Base-by-base conservation (phyloP, 2,113 vertebrate genomes). In the Cynopterus brachyotis region DNA sequence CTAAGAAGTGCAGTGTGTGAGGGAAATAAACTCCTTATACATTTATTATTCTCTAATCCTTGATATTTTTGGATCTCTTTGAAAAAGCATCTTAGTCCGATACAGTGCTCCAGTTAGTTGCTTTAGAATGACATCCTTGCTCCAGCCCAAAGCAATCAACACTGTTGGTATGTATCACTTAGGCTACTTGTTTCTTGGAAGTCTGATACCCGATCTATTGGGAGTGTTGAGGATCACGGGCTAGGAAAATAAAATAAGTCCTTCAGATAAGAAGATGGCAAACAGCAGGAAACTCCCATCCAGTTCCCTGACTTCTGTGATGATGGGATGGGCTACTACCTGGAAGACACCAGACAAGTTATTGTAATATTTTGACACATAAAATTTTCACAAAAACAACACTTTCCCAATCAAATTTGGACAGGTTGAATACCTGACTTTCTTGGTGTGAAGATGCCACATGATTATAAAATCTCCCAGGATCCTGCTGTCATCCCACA, bases 351-450 rank as follows among this genome's bases (percentile, higher is more conserved):
- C 64, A 62, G 70, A 70, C 60, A 89, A 92, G 42, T 47, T 85
- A 69, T 35, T 95, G 16, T 35, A 66, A 53, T 82, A 55, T 59
- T 96, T 94, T 97, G 94, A 96, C 75, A 95, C 92, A 96, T 53
- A 66, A 76, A 45, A 22, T 93, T 94, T 97, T 96, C 76, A 53
- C 72, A 42, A 85, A 95, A 96, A 19, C 24, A 90, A 16, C 32
- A 95, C 80, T 91, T 96, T 67, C 26, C 16, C 7, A 57, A 5
- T 85, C 93, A 96, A 91, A 84, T 96, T 94, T 80, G 57, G 35
- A 62, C 96, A 95, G 66, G 91, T 22, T 73, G 57, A 57, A 32
- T 19, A 55, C 20, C 60, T 86, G 64, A 62, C 40, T 82, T 95
- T 82, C 70, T 78, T 75, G 55, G 69, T 94, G n/a, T 91, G 17